Evolutionary conservation across 2,113 vertebrate species (phyloP), one percentile per base, ranked within the genome.

Genomic region (Lampris incognitus): DNA sequence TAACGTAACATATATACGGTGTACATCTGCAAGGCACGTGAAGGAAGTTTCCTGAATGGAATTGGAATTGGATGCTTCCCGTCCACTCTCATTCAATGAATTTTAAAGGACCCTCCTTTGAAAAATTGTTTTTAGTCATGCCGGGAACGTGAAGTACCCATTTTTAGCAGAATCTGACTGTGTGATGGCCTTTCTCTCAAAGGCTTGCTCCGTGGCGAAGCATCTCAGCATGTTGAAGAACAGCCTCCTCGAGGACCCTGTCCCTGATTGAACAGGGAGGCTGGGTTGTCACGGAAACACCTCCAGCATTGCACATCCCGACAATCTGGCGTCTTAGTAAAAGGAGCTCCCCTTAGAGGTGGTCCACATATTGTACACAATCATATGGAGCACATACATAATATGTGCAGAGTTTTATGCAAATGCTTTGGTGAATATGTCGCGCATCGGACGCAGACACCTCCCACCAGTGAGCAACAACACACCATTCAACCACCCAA

Each of bases 281-380:
- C 66, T 69, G 57, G 89, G 91, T 94, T 88, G 91, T 93, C 93
- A 93, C 90, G 82, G 90, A 92, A 94, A 92, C 92, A 24, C 85
- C 77, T 83, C 85, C 74, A 75, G 82, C 80, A 56, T 60, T 84
- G 85, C 84, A 83, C 85, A 84, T 89, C 82, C 84, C 72, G 64
- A 69, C 85, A 87, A 88, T 89, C 87, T 88, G 82, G 84, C 59
- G 66, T 70, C 68, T 82, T 52, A 54, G 75, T 75, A 62, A 83
- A 51, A 75, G 71, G 72, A 70, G 52, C 71, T 66, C 72, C 79
- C 81, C 78, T 62, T 85, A 81, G 75, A 84, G 73, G 72, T 81
- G 68, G 79, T 85, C 76, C 76, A 78, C 48, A 83, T 42, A 76
- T 72, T 66, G 72, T 88, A 84, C 88, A 90, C 78, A 78, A 79